Evolutionary conservation across 2,888 invertebrate species (phyloP).

Genomic region (Calameuta idolon): DNA sequence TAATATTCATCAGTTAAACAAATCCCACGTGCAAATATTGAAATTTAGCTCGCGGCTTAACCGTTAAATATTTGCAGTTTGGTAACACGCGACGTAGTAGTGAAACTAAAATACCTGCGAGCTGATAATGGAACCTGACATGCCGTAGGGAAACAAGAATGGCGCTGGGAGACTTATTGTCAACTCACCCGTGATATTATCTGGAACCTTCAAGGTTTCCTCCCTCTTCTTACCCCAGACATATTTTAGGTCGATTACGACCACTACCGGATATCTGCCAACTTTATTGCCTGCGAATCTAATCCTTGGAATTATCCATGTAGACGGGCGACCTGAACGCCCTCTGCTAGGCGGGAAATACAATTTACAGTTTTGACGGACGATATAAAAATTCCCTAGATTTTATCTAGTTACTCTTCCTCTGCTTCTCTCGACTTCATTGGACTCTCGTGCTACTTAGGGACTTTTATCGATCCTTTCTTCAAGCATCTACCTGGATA

Average conservation of each 20-base stretch:
- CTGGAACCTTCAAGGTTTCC: not conserved
- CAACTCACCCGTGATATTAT: constrained; percentile 8
- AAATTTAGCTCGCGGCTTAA: constrained; percentile 15
- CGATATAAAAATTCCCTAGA: not conserved
- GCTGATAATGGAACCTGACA: not conserved
- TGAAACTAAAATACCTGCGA: not conserved
- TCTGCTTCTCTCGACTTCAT: not conserved
- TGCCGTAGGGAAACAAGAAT: not conserved
- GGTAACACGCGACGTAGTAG: not conserved
- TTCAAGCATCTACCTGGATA: not conserved
- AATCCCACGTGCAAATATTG: constrained; percentile 16
- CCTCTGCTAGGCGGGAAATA: not conserved
- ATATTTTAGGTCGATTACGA: not conserved
- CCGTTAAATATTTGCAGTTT: constrained; percentile 22
- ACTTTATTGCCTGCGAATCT: constrained; percentile 4
- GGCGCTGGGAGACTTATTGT: not conserved
- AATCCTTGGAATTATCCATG: not conserved
- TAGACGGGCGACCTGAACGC: not conserved
- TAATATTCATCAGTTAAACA: constrained; percentile 3
- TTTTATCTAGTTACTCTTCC: not conserved
- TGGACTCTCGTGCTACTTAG: not conserved
- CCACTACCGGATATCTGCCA: not conserved
- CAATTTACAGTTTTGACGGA: not conserved
- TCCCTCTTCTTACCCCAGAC: not conserved
- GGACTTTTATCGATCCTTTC: not conserved